A percentile compares a stretch with the other conserved stretches of the same genome.
Evolutionary conservation across 2,888 invertebrate genomes (phyloP).

Genomic region (Slavum lentiscoides): DNA sequence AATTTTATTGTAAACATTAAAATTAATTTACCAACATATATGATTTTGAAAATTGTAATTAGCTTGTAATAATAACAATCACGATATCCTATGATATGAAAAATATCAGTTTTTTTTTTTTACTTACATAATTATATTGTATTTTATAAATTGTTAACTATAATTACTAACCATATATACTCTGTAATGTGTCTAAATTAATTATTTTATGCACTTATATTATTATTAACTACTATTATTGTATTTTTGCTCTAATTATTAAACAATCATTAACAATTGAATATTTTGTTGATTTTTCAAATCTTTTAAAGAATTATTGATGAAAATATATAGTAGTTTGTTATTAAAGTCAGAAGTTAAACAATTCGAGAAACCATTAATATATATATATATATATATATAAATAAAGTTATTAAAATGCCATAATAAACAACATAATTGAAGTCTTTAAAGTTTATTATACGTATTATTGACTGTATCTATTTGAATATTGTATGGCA

Average conservation of each 20-base stretch:
- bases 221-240: conserved; percentile 5
- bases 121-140: conserved; percentile 14
- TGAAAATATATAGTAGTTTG: too few species aligned
- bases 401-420: too few species aligned
- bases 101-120: background rate
- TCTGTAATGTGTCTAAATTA: conserved; percentile 30
- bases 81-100: background rate
- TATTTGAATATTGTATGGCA: too few species aligned
- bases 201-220: background rate
- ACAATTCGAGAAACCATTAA: too few species aligned
- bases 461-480: too few species aligned
- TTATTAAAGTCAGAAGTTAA: too few species aligned
- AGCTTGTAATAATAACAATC: background rate
- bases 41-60: conserved; percentile 29
- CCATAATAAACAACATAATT: too few species aligned
- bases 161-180: background rate
- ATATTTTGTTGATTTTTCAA: background rate
- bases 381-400: too few species aligned
- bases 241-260: conserved; percentile 1
- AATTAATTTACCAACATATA: background rate
- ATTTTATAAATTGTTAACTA: conserved; percentile 12
- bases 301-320: too few species aligned
- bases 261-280: background rate
- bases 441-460: too few species aligned
- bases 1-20: conserved; percentile 65